Evolutionary conservation across 23 tunicate species (phyloP), one percentile per base, ranked within the genome.

Genomic region (Trididemnum nubilum): DNA sequence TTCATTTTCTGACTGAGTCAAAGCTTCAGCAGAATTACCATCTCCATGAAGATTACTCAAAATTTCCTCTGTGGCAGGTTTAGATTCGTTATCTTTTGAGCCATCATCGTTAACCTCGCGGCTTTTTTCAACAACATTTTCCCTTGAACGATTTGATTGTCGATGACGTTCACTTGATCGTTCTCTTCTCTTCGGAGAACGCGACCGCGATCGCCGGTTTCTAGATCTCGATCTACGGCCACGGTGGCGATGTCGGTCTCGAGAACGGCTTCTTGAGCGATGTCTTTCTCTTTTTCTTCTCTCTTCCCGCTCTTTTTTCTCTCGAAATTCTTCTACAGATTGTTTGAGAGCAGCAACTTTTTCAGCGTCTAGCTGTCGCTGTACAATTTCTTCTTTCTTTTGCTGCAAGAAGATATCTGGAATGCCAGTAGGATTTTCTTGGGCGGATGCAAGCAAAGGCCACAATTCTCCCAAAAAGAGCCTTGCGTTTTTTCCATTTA

Each of bases 401-500:
- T 75, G 80, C 36, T 93, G 89, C 51, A 93, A 30, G 26, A 93
- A 84, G 0, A 36, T 70, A 34, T 65, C 88, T 3, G 99, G 99
- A 65, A 95, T 95, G 2, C 99, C 99, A 31, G 85, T 79, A 15
- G 79, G 80, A 66, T 66, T 83, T 36, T 85, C 89, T 57, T 89
- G 96, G 2, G 99, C 99, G 1, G 99, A 95, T 3, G 65, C 52
- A 1, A 95, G 85, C 44, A 90, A 86, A 0, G 87, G 88, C 99
- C 99, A 95, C 35, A 95, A 38, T 38, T 95, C 96, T 0, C 92
- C 96, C 69, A 95, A 74, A 58, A 95, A 95, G 22, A 70, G 67
- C 51, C 99, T 79, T 1, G 99, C 73, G 69, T 90, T 90, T 81
- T 94, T 94, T 1, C 89, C 98, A 52, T 94, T 94, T 31, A 94